These are phyloP conservation scores for Dermatemys mawii DNA, from an alignment of 2,113 vertebrate genomes.

Conservation along the genomic window DNA sequence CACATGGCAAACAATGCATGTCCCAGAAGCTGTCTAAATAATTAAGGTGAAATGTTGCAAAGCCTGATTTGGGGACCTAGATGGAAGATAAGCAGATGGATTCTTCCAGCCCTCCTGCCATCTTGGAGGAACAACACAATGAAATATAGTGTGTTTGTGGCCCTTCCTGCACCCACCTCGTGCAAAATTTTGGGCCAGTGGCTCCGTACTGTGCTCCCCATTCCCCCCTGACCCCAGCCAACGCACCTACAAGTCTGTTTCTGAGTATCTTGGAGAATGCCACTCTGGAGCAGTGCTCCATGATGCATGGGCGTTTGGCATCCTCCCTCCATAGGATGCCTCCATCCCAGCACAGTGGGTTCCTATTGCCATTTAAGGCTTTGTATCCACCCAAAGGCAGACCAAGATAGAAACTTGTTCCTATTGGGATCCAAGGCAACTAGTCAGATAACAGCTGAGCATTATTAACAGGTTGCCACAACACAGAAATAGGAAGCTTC, in stretches of 20 bases:
- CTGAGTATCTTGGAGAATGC: neutral
- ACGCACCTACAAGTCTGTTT: rapidly evolving
- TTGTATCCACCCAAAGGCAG: too few species aligned
- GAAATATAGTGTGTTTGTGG: neutral
- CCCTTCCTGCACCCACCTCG: neutral
- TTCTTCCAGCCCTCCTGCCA: neutral
- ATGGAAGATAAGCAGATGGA: neutral
- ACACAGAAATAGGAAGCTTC: neutral
- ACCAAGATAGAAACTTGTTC: too few species aligned
- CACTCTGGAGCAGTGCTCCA: neutral
- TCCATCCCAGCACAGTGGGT: too few species aligned
- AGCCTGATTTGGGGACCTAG: neutral
- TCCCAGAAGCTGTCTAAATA: neutral
- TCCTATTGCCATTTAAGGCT: too few species aligned
- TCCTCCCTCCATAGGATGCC: too few species aligned
- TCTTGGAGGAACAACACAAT: rapidly evolving
- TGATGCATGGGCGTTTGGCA: neutral
- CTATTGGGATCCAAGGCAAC: too few species aligned
- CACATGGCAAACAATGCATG: neutral
- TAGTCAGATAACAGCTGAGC: neutral
- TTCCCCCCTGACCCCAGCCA: rapidly evolving
- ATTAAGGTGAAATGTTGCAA: rapidly evolving
- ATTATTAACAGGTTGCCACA: neutral
- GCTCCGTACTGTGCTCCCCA: neutral
- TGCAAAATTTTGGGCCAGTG: neutral